These are phyloP conservation scores for Acanthornis magna DNA, from an alignment of 2,797 vertebrate genomes.

Conservation along the genomic window DNA sequence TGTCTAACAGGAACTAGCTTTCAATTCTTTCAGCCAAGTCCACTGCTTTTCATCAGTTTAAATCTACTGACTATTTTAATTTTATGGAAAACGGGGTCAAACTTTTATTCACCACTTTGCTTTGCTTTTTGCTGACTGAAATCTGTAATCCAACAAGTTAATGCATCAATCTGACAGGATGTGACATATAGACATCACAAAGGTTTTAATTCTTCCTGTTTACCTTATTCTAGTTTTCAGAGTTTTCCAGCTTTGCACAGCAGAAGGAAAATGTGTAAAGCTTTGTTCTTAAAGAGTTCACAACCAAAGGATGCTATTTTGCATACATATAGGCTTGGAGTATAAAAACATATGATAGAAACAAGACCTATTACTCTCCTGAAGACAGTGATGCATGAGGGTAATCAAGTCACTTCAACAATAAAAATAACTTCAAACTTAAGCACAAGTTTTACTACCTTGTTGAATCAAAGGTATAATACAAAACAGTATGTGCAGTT, in stretches of 20 bases:
- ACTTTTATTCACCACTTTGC: not conserved
- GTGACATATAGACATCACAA: not conserved
- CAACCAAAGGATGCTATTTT: not conserved
- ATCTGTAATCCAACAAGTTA: not conserved
- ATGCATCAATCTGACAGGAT: conserved; percentile 11
- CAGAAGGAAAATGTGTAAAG: not conserved
- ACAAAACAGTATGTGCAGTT: not conserved
- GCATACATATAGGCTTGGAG: not conserved
- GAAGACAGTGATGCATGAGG: conserved; percentile 27
- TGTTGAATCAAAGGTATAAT: not conserved
- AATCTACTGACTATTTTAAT: conserved; percentile 20
- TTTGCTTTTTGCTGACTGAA: conserved; percentile 20
- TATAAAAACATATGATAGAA: not conserved
- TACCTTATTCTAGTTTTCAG: not conserved
- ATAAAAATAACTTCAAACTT: not conserved
- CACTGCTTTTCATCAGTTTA: not conserved
- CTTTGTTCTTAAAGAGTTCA: not conserved
- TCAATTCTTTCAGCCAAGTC: conserved; percentile 10
- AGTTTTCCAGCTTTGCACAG: not conserved
- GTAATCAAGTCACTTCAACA: conserved; percentile 3
- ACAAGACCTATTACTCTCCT: not conserved
- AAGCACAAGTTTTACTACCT: not conserved
- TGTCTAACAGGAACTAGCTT: not conserved
- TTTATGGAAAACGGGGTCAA: conserved; percentile 12
- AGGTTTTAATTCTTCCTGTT: not conserved